Percentiles rank a stretch among this genome's conserved stretches.
Evolutionary conservation across 2,113 vertebrate genomes (phyloP).

Genomic region (Heteronetta atricapilla): DNA sequence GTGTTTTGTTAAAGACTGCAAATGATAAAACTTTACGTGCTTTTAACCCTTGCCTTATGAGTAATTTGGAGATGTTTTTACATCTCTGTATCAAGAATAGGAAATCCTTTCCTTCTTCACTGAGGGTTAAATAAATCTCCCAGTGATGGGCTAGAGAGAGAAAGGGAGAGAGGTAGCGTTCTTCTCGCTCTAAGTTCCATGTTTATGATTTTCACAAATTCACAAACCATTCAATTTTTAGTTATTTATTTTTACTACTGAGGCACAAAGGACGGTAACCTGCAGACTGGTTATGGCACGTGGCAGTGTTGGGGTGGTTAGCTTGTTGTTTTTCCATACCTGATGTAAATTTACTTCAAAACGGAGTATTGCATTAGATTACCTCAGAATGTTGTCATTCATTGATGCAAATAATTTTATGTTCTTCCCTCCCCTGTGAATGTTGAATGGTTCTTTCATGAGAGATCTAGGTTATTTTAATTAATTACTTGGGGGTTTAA

Average conservation of each 20-base stretch:
- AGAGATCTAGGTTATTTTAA: slow-evolving; percentile 51
- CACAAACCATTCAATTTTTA: not conserved
- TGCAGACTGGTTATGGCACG: not conserved
- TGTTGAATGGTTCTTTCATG: slow-evolving; percentile 32
- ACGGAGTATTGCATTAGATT: slow-evolving; percentile 3
- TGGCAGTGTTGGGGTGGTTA: not conserved
- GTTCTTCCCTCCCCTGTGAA: slow-evolving; percentile 10
- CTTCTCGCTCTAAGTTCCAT: not conserved
- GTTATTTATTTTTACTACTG: not conserved
- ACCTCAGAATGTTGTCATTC: not conserved
- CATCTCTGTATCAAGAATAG: not conserved
- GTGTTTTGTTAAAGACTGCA: not conserved
- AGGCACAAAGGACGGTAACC: not conserved
- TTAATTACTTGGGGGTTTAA: slow-evolving; percentile 42
- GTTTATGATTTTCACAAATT: not conserved
- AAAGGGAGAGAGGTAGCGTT: not conserved
- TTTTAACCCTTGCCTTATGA: not conserved
- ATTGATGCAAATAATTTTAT: not conserved
- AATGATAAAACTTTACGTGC: not conserved
- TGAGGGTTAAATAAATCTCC: not conserved
- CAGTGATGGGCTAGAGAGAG: not conserved
- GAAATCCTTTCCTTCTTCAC: not conserved
- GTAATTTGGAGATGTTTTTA: not conserved
- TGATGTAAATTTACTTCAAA: slow-evolving; percentile 12
- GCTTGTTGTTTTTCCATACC: slow-evolving; percentile 6